Evolutionary conservation across 2,888 invertebrate species (phyloP).

Genomic region (Dynastes maya): DNA sequence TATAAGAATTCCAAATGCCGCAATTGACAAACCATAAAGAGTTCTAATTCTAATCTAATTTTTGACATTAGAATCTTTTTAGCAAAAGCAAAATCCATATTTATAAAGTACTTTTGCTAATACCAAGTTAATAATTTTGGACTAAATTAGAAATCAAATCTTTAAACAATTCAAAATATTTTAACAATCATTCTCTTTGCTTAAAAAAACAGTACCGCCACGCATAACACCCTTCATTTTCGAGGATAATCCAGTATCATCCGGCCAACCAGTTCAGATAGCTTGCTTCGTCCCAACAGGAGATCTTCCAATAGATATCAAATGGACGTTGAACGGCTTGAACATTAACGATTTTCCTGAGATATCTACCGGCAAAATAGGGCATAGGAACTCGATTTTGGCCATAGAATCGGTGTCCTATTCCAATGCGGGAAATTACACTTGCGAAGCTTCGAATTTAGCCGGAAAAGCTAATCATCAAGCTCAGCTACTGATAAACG

Average conservation of each 20-base stretch:
- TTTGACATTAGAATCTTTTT: too few relatives aligned
- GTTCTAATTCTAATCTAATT: too few relatives aligned
- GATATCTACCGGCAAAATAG: constrained; percentile 73
- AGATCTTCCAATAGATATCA: constrained; percentile 79
- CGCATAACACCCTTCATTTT: constrained; percentile 82
- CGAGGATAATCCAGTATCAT: constrained; percentile 76
- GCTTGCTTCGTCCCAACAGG: constrained; percentile 79
- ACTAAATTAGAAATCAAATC: too few relatives aligned
- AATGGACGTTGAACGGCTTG: constrained; percentile 78
- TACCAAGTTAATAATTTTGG: too few relatives aligned
- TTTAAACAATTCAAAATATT: too few relatives aligned
- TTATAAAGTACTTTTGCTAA: too few relatives aligned
- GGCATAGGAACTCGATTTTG: constrained; percentile 75
- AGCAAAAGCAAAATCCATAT: too few relatives aligned
- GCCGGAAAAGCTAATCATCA: constrained; percentile 74
- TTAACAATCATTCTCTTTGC: background rate
- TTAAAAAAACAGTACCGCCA: constrained; percentile 75
- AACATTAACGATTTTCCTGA: constrained; percentile 63
- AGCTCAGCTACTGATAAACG: constrained; percentile 76
- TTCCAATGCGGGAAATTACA: constrained; percentile 77
- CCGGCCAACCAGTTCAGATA: constrained; percentile 78
- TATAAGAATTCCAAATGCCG: too few relatives aligned
- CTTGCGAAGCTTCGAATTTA: constrained; percentile 75
- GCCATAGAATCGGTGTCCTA: constrained; percentile 76
- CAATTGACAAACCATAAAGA: too few relatives aligned